Conservation (phyloP, 2,797 vertebrate genomes). For the Xyrichtys novacula region DNA sequence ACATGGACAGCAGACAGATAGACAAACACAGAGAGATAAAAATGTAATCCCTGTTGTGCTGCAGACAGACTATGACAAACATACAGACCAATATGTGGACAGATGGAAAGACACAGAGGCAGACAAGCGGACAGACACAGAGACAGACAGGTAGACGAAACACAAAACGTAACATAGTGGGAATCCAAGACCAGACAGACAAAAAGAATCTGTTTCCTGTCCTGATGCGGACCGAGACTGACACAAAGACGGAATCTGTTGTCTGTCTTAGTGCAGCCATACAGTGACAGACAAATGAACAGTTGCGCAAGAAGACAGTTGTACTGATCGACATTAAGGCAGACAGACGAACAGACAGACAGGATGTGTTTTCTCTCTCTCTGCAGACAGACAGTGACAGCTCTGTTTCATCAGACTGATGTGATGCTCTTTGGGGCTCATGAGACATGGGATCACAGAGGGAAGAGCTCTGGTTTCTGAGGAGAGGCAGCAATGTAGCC, state of each 20-base stretch:
- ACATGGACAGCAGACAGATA: not conserved
- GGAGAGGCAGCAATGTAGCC: conserved; percentile 65
- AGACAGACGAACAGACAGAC: not conserved
- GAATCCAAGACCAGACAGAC: no score
- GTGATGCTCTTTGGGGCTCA: conserved; percentile 63
- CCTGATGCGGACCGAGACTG: no score
- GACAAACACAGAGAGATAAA: not conserved
- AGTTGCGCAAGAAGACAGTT: not conserved
- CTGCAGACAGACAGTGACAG: conserved; percentile 54
- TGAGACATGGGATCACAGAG: conserved; percentile 53
- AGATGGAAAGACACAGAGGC: no score
- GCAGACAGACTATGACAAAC: not conserved
- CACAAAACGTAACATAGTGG: no score
- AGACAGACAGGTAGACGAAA: no score
- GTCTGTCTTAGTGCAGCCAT: not conserved
- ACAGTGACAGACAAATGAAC: not conserved
- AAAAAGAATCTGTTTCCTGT: no score
- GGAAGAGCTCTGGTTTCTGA: conserved; percentile 61
- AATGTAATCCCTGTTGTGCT: not conserved
- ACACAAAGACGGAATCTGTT: not conserved
- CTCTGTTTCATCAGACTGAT: conserved; percentile 67
- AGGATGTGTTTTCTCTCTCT: not conserved
- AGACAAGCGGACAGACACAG: not conserved
- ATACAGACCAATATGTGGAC: not conserved
- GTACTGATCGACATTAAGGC: conserved; percentile 36